Percentiles rank a stretch among this genome's conserved stretches.
Conservation (phyloP, 2,797 vertebrate species). For the Onychomys arenicola region DNA sequence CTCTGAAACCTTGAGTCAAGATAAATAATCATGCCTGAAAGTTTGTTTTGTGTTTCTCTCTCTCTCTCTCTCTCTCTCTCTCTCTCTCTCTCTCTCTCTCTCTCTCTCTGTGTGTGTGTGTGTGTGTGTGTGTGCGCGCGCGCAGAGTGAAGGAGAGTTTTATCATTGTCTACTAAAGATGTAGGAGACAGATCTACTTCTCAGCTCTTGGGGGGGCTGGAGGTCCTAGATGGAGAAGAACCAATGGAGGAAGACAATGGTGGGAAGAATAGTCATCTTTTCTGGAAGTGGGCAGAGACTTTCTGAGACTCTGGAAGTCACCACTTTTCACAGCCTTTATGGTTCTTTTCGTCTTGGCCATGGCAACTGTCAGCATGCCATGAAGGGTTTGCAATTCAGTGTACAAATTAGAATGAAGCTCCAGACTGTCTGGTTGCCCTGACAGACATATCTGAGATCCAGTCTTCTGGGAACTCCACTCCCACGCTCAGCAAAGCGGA, state of each 20-base stretch:
- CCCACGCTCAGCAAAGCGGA: neutral
- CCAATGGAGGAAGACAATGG: neutral
- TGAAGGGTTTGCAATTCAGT: neutral
- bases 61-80: no score
- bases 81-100: no score
- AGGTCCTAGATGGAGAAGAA: neutral
- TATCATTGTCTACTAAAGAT: neutral
- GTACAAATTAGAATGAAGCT: neutral
- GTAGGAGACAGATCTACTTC: neutral
- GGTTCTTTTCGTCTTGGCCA: neutral
- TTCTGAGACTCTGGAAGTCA: neutral
- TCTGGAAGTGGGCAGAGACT: neutral
- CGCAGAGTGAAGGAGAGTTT: neutral
- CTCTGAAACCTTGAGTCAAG: neutral
- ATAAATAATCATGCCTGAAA: neutral
- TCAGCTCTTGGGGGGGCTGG: neutral
- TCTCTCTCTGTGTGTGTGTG: no score
- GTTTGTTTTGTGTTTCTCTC: neutral
- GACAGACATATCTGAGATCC: neutral
- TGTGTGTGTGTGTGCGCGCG: neutral
- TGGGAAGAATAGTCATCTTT: neutral
- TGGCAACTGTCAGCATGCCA: neutral
- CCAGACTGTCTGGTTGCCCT: neutral
- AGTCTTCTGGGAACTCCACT: neutral
- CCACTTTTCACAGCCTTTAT: neutral